These are phyloP conservation scores for Pelodiscus sinensis DNA, from an alignment of 2,113 vertebrate genomes.

Conservation along the genomic window DNA sequence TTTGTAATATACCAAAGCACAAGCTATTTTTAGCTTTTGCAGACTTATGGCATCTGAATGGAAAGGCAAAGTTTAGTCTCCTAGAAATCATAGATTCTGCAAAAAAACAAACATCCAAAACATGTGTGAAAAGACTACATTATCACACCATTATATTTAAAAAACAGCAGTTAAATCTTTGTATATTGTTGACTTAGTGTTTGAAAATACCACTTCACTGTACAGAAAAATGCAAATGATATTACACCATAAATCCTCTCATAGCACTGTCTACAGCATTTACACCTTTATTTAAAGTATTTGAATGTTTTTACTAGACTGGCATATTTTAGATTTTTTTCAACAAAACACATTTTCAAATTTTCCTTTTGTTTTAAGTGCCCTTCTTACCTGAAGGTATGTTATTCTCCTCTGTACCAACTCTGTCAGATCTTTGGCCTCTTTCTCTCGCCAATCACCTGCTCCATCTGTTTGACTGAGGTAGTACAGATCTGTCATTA, in stretches of 20 bases:
- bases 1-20: background rate
- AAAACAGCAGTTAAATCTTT: background rate
- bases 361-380: background rate
- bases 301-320: background rate
- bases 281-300: background rate
- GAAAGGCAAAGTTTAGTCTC: background rate
- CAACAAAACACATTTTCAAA: background rate
- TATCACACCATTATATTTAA: background rate
- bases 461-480: conserved; percentile 98
- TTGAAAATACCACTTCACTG: background rate
- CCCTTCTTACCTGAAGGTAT: conserved; percentile 91
- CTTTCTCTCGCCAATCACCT: conserved; percentile 94
- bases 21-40: background rate
- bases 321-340: background rate
- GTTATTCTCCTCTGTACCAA: conserved; percentile 97
- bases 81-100: fast-evolving
- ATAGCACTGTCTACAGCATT: background rate
- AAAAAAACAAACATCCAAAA: background rate
- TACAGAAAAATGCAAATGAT: background rate
- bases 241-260: fast-evolving
- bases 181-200: background rate
- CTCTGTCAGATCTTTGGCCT: conserved; percentile 95
- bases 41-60: background rate
- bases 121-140: background rate
- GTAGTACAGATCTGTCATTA: conserved; percentile 98